Percentiles rank a stretch among this genome's conserved stretches.
Conservation (phyloP, 2,113 vertebrate species). For the Cinclus cinclus region DNA sequence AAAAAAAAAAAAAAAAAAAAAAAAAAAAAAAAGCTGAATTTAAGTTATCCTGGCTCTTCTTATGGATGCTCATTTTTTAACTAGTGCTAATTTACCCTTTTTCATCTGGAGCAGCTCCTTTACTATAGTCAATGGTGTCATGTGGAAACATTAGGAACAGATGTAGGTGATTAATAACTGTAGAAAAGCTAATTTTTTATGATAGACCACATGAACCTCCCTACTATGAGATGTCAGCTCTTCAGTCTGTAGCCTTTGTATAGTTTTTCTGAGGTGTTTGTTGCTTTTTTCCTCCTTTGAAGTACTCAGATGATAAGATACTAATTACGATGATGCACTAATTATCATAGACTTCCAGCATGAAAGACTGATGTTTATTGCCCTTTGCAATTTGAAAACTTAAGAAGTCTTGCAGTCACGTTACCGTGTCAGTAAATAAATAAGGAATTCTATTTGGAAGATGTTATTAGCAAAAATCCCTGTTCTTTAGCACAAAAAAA, state of each 20-base stretch:
- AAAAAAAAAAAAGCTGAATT: not conserved
- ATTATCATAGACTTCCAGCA: not conserved
- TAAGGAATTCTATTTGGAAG: not conserved
- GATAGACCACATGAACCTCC: conserved; percentile 6
- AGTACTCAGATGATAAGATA: not conserved
- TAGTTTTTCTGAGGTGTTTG: not conserved
- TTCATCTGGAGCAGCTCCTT: not conserved
- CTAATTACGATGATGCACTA: not conserved
- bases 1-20: not conserved
- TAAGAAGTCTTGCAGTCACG: not conserved
- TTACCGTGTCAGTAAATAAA: not conserved
- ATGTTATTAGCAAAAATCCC: not conserved
- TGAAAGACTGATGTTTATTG: not conserved
- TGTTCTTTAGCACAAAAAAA: not conserved
- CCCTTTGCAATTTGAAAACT: not conserved
- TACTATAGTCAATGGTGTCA: not conserved
- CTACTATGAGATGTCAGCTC: not conserved
- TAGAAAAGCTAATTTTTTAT: conserved; percentile 1
- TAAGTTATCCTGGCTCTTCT: not conserved
- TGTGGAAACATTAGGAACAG: not conserved
- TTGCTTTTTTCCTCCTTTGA: not conserved
- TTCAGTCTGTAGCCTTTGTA: not conserved
- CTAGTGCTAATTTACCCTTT: not conserved
- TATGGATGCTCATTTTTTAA: not conserved
- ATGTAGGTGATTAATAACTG: not conserved